Evolutionary conservation across 2,797 vertebrate species (phyloP), one percentile per base, ranked within the genome.

Genomic region (Pogoniulus pusillus): DNA sequence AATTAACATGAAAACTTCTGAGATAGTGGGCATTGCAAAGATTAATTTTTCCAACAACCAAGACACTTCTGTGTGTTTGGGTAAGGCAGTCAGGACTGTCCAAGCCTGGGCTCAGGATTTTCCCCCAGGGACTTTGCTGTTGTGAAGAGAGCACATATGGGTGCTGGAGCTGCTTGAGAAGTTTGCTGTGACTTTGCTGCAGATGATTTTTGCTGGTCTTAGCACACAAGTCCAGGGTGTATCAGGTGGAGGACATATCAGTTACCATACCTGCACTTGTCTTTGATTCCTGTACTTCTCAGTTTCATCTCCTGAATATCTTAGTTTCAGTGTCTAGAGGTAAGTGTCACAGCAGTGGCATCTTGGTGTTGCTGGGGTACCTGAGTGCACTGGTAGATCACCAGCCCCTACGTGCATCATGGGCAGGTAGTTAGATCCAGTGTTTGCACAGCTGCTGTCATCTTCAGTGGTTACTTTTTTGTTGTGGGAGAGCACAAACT

Each of bases 321-420:
- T 58, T 5, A 1, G 23, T 32, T 76, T 65, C 3, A 0, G 55
- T 41, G 17, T 64, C 27, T 57, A 39, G 66, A 82, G 71, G 20
- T 17, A 34, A 18, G 29, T 49, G 39, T 69, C 63, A 69, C 27
- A 17, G 34, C 2, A 1, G 16, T 81, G 71, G 54, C 65, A n/a
- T 49, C 29, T 30, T 41, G 37, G 37, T 16, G 12, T 51, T 72
- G 66, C 54, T 54, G 73, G 73, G 34, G 16, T 37, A 59, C 51
- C 37, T 65, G 72, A 16, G 18, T 66, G 60, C 53, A 16, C 19
- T 53, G 19, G 51, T 45, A 26, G 27, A 6, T 53, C 51, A 15
- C 35, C 34, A 65, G 35, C 22, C 9, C 27, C 19, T 39, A 54
- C 16, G 32, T 0, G 2, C 29, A 4, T 53, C 8, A 0, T 30